Conservation (phyloP, 2,888 invertebrate species). For the Myopa testacea region DNA sequence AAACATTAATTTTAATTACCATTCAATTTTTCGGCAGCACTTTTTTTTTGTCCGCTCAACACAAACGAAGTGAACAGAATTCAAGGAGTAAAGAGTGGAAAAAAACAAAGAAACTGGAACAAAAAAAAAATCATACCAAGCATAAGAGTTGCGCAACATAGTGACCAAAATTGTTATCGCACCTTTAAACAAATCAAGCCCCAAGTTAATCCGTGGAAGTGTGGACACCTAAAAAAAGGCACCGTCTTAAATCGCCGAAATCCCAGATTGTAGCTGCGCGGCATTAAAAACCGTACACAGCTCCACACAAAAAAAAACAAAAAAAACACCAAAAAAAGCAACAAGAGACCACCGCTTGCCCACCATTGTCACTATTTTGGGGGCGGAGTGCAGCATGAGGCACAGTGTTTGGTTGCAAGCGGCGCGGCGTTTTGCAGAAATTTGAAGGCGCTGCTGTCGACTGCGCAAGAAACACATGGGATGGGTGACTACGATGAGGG, state of each 20-base stretch:
- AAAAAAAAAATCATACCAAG: no score
- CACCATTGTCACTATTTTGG: background rate
- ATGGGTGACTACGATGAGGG: background rate
- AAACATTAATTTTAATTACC: no score
- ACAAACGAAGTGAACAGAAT: no score
- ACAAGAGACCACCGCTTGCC: background rate
- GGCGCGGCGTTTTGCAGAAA: background rate
- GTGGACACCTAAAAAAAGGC: background rate
- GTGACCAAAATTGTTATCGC: background rate
- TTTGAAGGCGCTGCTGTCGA: background rate
- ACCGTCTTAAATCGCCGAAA: background rate
- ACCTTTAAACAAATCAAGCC: background rate
- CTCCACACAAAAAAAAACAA: background rate
- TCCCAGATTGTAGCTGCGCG: background rate
- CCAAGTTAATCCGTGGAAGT: conserved; percentile 2
- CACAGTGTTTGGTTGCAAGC: background rate
- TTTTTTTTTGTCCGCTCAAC: background rate
- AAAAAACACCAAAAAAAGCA: background rate
- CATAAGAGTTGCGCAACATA: background rate
- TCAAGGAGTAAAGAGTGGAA: no score
- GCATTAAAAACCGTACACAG: background rate
- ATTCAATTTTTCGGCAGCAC: no score
- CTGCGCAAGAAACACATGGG: conserved; percentile 2
- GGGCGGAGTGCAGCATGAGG: background rate
- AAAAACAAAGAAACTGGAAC: no score